Percentiles rank a stretch among this genome's conserved stretches.
Evolutionary conservation across 2,113 vertebrate genomes (phyloP).

Genomic region (Climacteris rufus): DNA sequence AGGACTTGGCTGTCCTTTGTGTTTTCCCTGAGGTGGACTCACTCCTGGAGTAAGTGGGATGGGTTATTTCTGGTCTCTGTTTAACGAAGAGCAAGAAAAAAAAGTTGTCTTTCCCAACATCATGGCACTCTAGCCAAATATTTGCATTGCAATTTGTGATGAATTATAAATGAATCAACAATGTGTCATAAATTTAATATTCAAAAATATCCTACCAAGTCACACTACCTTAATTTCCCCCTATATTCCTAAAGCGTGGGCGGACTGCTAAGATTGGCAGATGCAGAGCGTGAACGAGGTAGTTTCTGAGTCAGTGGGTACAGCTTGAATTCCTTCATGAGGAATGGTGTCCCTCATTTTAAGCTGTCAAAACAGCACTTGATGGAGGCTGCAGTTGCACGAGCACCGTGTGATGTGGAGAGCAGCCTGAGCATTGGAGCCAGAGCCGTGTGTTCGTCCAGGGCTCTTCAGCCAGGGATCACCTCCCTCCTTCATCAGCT

Average conservation of each 20-base stretch:
- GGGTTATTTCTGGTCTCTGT: background rate
- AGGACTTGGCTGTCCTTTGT: background rate
- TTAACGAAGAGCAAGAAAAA: background rate
- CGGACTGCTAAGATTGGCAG: background rate
- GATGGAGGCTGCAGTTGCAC: background rate
- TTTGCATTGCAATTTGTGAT: background rate
- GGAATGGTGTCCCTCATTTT: background rate
- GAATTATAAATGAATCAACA: background rate
- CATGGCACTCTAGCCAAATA: background rate
- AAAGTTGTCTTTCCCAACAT: background rate
- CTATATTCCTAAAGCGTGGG: background rate
- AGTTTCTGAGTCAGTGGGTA: background rate
- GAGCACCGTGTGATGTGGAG: fast-evolving
- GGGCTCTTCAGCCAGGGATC: background rate
- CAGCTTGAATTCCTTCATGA: background rate
- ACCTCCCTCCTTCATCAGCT: background rate
- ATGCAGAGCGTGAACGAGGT: background rate
- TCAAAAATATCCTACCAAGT: background rate
- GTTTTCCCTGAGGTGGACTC: background rate
- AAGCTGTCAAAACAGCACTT: background rate
- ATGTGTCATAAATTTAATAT: background rate
- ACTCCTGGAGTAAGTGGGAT: background rate
- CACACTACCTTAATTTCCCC: background rate
- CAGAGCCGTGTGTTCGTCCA: background rate
- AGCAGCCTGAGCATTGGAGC: background rate